Evolutionary conservation across 2,797 vertebrate species (phyloP).

Genomic region (Tragopan temminckii): DNA sequence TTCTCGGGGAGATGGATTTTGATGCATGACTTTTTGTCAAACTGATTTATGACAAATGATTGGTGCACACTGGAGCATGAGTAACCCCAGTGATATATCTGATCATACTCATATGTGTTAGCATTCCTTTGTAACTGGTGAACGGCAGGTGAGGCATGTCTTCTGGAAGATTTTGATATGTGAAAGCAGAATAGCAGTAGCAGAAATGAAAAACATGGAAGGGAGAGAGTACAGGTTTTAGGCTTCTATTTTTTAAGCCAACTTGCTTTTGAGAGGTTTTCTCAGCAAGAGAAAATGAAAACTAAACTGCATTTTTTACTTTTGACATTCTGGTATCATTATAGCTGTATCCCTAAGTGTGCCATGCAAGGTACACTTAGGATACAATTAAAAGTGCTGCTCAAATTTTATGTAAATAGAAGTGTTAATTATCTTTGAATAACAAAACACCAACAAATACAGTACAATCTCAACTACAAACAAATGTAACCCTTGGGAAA

Average conservation of each 20-base stretch:
- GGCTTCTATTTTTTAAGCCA: not conserved
- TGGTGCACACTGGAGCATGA: not conserved
- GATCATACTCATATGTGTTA: not conserved
- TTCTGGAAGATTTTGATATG: not conserved
- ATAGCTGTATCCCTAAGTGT: not conserved
- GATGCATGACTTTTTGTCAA: not conserved
- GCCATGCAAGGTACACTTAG: not conserved
- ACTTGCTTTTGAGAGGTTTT: not conserved
- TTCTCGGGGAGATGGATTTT: not conserved
- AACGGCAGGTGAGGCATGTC: not conserved
- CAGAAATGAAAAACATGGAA: not conserved
- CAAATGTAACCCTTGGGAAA: not conserved
- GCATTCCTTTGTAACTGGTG: not conserved
- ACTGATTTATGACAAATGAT: constrained; percentile 7
- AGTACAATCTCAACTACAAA: not conserved
- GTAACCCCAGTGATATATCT: not conserved
- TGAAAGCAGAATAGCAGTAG: not conserved
- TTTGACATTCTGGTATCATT: not conserved
- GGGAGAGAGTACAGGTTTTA: not conserved
- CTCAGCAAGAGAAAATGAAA: not conserved
- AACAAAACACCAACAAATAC: not conserved
- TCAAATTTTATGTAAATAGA: constrained; percentile 1
- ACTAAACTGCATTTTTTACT: not conserved
- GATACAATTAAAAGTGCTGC: not conserved
- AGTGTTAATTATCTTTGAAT: not conserved